Evolutionary conservation across 2,113 vertebrate species (phyloP).

Genomic region (Apteryx owenii): DNA sequence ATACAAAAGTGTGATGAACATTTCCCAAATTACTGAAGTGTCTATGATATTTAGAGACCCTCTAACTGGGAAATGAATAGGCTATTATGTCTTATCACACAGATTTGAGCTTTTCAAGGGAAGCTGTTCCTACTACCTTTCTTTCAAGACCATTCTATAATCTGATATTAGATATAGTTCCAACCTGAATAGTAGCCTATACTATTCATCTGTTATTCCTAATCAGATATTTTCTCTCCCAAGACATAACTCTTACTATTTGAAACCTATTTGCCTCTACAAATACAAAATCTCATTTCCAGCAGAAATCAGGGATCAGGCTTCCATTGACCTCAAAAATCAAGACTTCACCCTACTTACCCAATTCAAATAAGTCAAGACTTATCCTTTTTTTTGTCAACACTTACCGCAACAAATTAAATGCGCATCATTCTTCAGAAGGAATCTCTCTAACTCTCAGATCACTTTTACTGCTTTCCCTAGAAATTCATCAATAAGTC

Average conservation of each 20-base stretch:
- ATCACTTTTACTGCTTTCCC: not conserved
- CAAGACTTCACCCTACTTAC: not conserved
- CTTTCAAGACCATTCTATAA: not conserved
- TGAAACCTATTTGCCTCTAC: not conserved
- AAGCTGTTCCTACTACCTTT: not conserved
- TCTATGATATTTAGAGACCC: not conserved
- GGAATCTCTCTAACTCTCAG: not conserved
- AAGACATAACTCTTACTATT: not conserved
- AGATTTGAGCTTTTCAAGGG: not conserved
- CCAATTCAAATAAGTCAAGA: not conserved
- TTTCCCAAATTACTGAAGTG: not conserved
- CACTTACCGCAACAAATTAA: no score
- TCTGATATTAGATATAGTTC: not conserved
- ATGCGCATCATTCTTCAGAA: not conserved
- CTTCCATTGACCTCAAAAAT: not conserved
- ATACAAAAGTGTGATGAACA: not conserved
- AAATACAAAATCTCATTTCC: not conserved
- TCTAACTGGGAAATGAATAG: accelerated
- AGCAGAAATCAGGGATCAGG: not conserved
- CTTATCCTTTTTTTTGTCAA: not conserved
- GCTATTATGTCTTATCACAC: not conserved
- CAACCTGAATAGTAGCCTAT: not conserved
- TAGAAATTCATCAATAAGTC: not conserved
- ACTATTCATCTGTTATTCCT: not conserved
- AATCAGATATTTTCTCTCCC: no score